Evolutionary conservation across 2,797 vertebrate genomes (phyloP).

Genomic region (Thunnus albacares): DNA sequence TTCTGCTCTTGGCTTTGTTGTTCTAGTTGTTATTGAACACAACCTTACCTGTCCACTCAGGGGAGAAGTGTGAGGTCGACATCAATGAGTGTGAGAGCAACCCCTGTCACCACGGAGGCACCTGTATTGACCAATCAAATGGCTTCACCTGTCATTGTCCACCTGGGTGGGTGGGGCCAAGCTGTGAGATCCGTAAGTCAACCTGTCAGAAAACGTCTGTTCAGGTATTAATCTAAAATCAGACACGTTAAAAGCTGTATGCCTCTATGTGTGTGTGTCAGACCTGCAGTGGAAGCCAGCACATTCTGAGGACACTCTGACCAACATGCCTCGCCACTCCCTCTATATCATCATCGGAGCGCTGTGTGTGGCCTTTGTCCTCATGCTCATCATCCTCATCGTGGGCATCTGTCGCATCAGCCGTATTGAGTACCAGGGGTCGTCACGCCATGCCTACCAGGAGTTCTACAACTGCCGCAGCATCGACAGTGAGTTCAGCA

Average conservation of each 20-base stretch:
- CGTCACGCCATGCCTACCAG: conserved; percentile 95
- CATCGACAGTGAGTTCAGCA: conserved; percentile 98
- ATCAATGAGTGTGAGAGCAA: conserved; percentile 95
- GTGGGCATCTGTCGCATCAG: conserved; percentile 99
- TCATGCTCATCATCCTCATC: conserved; percentile 99
- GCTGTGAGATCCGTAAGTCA: conserved; percentile 98
- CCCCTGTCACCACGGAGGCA: conserved; percentile 95
- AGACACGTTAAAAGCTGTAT: background rate
- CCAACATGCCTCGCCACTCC: conserved; percentile 97
- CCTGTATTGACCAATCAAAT: conserved; percentile 95
- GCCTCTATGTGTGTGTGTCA: conserved; percentile 63
- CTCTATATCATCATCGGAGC: conserved; percentile 99
- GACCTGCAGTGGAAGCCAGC: conserved; percentile 97
- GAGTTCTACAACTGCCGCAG: conserved; percentile 99
- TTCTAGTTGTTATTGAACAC: conserved; percentile 19
- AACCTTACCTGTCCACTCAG: conserved; percentile 69
- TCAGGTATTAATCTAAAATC: conserved; percentile 27
- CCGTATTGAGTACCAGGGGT: conserved; percentile 99
- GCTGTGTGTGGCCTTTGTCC: conserved; percentile 96
- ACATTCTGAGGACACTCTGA: conserved; percentile 93
- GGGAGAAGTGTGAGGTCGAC: conserved; percentile 94
- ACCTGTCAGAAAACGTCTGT: conserved; percentile 25
- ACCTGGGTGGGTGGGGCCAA: conserved; percentile 95
- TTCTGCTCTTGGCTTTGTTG: conserved; percentile 11
- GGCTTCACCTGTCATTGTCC: conserved; percentile 95